Conservation (phyloP, 2,113 vertebrate species). For the Myodes glareolus region DNA sequence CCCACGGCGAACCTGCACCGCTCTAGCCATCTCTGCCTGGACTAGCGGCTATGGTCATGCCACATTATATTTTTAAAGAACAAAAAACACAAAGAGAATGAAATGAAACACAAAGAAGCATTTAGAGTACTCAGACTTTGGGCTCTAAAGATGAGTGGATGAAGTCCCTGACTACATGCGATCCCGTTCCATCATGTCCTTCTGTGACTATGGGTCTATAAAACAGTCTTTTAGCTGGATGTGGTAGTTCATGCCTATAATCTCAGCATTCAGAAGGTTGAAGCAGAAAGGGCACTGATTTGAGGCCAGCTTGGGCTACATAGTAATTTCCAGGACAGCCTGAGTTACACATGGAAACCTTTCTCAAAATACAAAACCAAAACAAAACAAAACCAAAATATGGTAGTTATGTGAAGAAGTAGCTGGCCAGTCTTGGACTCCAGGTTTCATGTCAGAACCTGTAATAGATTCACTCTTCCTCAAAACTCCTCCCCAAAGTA, state of each 20-base stretch:
- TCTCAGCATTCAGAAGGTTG: neutral
- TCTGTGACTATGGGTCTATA: neutral
- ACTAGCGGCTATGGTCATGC: no score
- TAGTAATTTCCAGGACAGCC: neutral
- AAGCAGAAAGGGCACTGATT: neutral
- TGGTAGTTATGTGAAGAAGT: neutral
- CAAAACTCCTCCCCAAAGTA: no score
- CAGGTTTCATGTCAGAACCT: neutral
- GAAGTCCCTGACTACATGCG: neutral
- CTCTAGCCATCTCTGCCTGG: no score
- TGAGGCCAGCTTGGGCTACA: neutral
- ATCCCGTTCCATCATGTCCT: neutral
- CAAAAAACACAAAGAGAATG: neutral
- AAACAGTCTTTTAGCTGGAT: neutral
- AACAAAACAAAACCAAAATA: neutral
- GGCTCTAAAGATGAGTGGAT: neutral
- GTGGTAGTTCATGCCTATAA: neutral
- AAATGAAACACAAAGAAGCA: neutral
- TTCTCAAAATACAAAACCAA: neutral
- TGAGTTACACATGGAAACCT: neutral
- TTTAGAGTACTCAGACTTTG: neutral
- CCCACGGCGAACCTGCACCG: no score
- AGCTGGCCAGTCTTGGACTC: neutral
- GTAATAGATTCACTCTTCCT: slow-evolving; percentile 77
- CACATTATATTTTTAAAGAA: no score